Conservation (phyloP, 2,797 vertebrate genomes). For the Xerus rutilus region DNA sequence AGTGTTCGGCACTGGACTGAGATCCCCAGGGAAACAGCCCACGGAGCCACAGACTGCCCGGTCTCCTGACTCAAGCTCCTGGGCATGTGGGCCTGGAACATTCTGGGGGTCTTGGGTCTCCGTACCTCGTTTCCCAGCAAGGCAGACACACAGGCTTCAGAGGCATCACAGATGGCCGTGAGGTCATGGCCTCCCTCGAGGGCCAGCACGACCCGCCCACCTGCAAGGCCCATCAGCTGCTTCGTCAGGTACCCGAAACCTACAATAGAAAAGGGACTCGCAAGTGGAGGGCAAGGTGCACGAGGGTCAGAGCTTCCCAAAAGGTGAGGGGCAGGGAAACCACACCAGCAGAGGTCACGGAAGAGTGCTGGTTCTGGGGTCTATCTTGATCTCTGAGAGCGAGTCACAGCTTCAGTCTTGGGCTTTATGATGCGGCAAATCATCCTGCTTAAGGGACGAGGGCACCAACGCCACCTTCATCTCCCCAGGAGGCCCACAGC, state of each 20-base stretch:
- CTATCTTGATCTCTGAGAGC: conserved; percentile 84
- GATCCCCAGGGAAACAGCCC: not conserved
- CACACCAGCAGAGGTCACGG: conserved; percentile 83
- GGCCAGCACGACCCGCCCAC: conserved; percentile 95
- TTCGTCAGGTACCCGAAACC: conserved; percentile 98
- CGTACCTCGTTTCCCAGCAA: conserved; percentile 97
- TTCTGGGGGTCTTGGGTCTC: not conserved
- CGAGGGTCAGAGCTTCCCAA: conserved; percentile 83
- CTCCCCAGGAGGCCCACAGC: not conserved
- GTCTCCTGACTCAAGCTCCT: not conserved
- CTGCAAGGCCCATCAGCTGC: conserved; percentile 98
- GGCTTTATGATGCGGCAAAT: conserved; percentile 61
- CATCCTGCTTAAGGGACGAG: accelerated
- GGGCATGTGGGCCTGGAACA: not conserved
- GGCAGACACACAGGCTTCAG: conserved; percentile 97
- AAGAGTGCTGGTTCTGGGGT: conserved; percentile 74
- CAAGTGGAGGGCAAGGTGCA: conserved; percentile 54
- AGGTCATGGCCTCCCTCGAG: conserved; percentile 99
- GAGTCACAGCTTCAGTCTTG: conserved; percentile 47
- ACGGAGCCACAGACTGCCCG: too few relatives aligned
- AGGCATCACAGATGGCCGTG: conserved; percentile 98
- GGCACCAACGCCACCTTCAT: accelerated
- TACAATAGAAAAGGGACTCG: conserved; percentile 80
- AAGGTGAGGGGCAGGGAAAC: conserved; percentile 85
- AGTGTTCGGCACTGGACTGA: accelerated